phyloP scores from a whole-genome alignment of 2,113 vertebrate species.

The Gulo gulo region DNA sequence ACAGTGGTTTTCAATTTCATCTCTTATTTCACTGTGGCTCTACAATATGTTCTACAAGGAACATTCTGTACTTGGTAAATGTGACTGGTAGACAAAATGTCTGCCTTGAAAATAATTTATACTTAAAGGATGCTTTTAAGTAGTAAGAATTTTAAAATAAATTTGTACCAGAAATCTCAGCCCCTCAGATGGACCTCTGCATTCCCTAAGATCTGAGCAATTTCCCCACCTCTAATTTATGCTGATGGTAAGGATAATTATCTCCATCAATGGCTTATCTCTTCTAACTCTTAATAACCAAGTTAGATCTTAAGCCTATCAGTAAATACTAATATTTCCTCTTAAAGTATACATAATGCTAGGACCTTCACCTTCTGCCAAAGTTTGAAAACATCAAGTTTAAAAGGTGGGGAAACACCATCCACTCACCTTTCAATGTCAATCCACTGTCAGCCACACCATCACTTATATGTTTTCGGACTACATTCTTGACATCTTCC shows the following conservation, averaged over 20 bases:
- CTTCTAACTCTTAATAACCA: neutral
- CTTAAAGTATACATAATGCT: conserved; percentile 16
- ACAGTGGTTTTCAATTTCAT: conserved; percentile 2
- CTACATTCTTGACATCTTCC: conserved; percentile 99
- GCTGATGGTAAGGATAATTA: neutral
- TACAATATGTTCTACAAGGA: conserved; percentile 4
- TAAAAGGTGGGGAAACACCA: neutral
- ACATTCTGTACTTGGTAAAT: conserved; percentile 41
- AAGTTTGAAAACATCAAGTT: neutral
- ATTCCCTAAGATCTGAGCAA: neutral
- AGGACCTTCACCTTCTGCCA: neutral
- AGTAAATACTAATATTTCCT: neutral
- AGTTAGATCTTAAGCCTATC: neutral
- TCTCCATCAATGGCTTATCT: neutral
- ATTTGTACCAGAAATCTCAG: neutral
- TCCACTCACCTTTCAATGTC: conserved; percentile 91
- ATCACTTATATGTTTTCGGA: conserved; percentile 94
- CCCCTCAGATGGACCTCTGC: neutral
- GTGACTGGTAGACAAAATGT: conserved; percentile 4
- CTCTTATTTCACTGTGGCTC: conserved; percentile 21
- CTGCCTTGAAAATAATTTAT: conserved; percentile 50
- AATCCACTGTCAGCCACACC: conserved; percentile 97
- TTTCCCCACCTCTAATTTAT: neutral
- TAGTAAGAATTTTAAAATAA: conserved; percentile 36
- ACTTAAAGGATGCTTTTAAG: conserved; percentile 24